Evolutionary conservation across 2,888 invertebrate species (phyloP).

Genomic region (Scaptomyza tumidula): DNA sequence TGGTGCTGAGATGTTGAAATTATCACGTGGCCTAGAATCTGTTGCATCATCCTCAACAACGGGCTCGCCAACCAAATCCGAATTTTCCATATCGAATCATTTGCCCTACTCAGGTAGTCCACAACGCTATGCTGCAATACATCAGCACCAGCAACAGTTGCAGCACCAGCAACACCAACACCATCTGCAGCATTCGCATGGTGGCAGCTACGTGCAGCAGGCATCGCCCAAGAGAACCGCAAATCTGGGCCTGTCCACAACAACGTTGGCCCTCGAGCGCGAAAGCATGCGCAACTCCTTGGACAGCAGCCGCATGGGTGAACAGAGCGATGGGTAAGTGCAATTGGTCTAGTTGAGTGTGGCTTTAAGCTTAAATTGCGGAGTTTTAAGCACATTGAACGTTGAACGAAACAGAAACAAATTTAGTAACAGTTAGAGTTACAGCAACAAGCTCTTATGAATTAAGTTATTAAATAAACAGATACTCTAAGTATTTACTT

Average conservation of each 20-base stretch:
- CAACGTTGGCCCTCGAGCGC: constrained; percentile 62
- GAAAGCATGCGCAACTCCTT: constrained; percentile 69
- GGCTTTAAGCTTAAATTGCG: constrained; percentile 3
- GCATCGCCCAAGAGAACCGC: constrained; percentile 48
- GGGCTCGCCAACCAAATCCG: constrained; percentile 82
- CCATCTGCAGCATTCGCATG: constrained; percentile 35
- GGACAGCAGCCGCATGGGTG: constrained; percentile 70
- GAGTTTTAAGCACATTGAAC: background rate
- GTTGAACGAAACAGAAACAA: no score
- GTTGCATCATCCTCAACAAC: constrained; percentile 85
- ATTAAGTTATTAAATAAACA: no score
- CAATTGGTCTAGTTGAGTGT: constrained; percentile 14
- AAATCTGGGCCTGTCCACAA: constrained; percentile 56
- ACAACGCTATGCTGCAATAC: constrained; percentile 56
- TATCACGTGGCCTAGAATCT: constrained; percentile 92
- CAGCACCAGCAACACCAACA: constrained; percentile 49
- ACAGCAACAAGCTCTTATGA: no score
- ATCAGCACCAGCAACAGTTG: constrained; percentile 33
- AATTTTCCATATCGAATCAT: constrained; percentile 79
- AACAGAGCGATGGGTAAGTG: constrained; percentile 70
- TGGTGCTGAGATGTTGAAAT: constrained; percentile 93
- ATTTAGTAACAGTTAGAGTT: no score
- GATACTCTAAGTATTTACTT: no score
- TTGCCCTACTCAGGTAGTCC: constrained; percentile 71
- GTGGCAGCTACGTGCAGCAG: constrained; percentile 54